Conservation (phyloP, 1,140 invertebrate genomes). For the Neodiprion virginianus region DNA sequence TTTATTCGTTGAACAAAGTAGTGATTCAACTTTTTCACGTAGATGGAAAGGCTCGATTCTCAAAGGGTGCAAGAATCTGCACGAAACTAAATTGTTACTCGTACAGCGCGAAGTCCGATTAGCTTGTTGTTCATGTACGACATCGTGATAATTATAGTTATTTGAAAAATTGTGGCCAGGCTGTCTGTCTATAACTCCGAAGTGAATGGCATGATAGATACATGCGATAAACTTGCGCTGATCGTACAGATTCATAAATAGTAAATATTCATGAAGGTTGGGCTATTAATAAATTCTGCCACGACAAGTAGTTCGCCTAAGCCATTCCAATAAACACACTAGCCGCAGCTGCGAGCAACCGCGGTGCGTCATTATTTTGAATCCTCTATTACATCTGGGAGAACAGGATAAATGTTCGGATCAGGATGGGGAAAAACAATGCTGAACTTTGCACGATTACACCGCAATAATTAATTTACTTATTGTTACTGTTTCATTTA, state of each 20-base stretch:
- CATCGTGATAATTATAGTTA: neutral
- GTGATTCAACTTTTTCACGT: no score
- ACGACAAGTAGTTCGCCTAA: neutral
- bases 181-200: conserved; percentile 2
- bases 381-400: neutral
- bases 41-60: no score
- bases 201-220: conserved; percentile 38
- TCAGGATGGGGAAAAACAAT: neutral
- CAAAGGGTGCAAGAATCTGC: no score
- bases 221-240: neutral
- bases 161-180: conserved; percentile 1
- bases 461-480: conserved; percentile 19
- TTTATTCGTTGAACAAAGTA: no score
- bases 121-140: no score
- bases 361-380: conserved; percentile 7
- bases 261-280: conserved; percentile 56
- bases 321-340: conserved; percentile 43
- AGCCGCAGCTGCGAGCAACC: neutral
- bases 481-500: conserved; percentile 52
- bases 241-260: conserved; percentile 44
- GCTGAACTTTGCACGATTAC: conserved; percentile 15
- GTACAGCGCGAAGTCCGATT: no score
- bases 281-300: conserved; percentile 47
- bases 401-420: neutral
- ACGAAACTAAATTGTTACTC: no score